These are phyloP conservation scores for Watsonalla cultraria DNA, from an alignment of 2,888 invertebrate genomes.

Conservation along the genomic window DNA sequence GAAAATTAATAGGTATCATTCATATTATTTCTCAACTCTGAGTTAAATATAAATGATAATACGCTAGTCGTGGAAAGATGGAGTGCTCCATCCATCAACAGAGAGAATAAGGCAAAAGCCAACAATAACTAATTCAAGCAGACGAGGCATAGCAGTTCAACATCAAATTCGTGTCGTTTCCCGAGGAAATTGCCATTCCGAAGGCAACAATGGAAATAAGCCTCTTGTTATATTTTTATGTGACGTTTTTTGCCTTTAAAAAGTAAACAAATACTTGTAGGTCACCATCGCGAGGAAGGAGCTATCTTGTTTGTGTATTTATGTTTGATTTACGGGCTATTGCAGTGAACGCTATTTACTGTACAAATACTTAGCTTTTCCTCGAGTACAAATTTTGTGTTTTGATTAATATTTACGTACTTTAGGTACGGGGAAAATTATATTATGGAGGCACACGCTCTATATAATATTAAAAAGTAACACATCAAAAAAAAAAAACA, in stretches of 20 bases:
- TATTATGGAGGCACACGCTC: too few relatives aligned
- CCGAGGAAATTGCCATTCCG: conserved; percentile 8
- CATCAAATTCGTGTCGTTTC: conserved; percentile 8
- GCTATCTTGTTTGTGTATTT: neutral
- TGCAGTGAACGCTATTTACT: neutral
- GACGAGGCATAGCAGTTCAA: conserved; percentile 3
- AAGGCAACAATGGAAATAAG: conserved; percentile 6
- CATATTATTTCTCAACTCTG: neutral
- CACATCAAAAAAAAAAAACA: too few relatives aligned
- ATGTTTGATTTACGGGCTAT: neutral
- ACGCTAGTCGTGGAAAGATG: neutral
- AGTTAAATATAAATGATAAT: neutral
- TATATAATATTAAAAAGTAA: too few relatives aligned
- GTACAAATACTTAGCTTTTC: neutral
- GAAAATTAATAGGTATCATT: too few relatives aligned
- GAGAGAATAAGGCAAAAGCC: conserved; percentile 2
- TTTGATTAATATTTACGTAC: too few relatives aligned
- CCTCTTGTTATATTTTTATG: conserved; percentile 5
- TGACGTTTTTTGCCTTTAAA: conserved; percentile 1
- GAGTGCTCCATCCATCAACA: neutral
- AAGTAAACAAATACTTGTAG: neutral
- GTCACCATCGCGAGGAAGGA: neutral
- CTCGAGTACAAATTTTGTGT: too few relatives aligned
- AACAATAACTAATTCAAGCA: conserved; percentile 3
- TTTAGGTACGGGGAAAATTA: too few relatives aligned